Conservation (phyloP, 2,113 vertebrate species). For the Hylia prasina region DNA sequence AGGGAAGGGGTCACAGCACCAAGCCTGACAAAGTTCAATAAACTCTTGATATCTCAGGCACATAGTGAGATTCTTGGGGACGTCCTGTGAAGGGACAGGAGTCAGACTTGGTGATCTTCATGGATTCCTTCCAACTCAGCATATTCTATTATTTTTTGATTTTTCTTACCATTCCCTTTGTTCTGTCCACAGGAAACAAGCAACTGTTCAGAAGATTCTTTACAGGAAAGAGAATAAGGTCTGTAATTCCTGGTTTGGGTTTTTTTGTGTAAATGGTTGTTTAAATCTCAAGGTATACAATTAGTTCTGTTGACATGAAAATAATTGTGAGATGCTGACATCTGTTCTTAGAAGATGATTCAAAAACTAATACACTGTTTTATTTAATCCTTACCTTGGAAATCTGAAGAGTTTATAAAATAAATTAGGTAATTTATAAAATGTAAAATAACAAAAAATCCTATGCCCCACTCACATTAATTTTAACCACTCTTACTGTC, state of each 20-base stretch:
- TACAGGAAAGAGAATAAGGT: not conserved
- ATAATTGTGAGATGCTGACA: not conserved
- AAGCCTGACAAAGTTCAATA: not conserved
- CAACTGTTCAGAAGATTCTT: not conserved
- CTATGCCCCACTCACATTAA: fast-evolving
- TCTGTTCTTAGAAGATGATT: not conserved
- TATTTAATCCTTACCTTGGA: not conserved
- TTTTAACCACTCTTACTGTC: not conserved
- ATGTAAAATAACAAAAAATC: not conserved
- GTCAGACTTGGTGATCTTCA: not conserved
- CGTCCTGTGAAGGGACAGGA: not conserved
- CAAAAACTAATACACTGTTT: not conserved
- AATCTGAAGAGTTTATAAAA: not conserved
- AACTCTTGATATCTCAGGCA: not conserved
- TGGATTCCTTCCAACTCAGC: not conserved
- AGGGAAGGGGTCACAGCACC: not conserved
- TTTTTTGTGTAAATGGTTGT: not conserved
- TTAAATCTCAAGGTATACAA: not conserved
- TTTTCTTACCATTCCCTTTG: not conserved
- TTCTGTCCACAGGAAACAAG: not conserved
- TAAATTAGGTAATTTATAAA: not conserved
- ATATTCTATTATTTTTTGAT: not conserved
- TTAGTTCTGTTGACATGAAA: not conserved
- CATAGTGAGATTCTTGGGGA: not conserved
- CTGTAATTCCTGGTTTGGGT: not conserved